Base-by-base conservation (phyloP, 2,113 vertebrate species). In the Megaptera novaeangliae region DNA sequence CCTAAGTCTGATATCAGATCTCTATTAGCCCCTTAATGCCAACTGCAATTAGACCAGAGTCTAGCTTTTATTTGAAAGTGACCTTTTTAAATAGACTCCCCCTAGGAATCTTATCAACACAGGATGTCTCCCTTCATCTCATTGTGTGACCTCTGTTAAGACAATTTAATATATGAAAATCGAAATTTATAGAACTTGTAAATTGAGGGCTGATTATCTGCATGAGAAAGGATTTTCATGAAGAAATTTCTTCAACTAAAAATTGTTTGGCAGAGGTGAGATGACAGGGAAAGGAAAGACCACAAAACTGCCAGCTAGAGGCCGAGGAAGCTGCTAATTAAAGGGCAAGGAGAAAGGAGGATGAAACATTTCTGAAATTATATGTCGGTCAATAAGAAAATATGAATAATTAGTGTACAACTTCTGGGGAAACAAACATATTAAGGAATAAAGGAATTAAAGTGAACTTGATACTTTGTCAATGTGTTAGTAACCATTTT, bases 151-250 rank as follows among this genome's bases (percentile, higher is more conserved):
- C 66, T 94, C 88, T 78, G 92, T 92, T 63, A 86, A 91, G 52
- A 94, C 82, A 91, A 66, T 36, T 91, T 94, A 95, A 92, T 88
- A 75, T 31, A 94, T 31, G 61, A 95, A 77, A 91, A 94, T 71
- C n/a, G 82, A 96, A 96, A 86, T 91, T 46, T 46, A 69, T 3
- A 78, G 66, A 95, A 94, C n/a, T 78, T 57, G 46, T 66, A 93
- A 95, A 94, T 74, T 95, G 77, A 93, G 29, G 72, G 66, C 29
- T 96, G 81, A 63, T 66, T 63, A 69, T 84, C 75, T 94, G 59
- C 27, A 63, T 36, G 91, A 85, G 4, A 84, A 95, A 92, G 92
- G 34, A 80, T 75, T 84, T 44, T 87, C 78, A 23, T 31, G 84
- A 68, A 88, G 39, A 92, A 27, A 27, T 88, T 94, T 25, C 52